These are phyloP conservation scores for Orchesellides sinensis DNA, from an alignment of 2,888 invertebrate species.

Conservation along the genomic window DNA sequence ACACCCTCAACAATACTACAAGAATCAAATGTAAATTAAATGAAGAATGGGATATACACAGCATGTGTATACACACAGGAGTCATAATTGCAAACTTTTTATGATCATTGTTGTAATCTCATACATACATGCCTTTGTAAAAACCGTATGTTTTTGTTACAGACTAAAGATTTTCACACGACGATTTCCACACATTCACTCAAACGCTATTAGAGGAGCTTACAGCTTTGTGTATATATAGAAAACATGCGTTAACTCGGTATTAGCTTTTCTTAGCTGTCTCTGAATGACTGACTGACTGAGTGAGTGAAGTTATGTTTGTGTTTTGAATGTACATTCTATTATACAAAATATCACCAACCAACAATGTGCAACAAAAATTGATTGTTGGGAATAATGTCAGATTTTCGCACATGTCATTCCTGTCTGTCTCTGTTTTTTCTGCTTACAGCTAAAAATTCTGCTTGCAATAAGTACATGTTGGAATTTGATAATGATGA, in stretches of 20 bases:
- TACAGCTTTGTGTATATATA: neutral
- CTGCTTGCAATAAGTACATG: neutral
- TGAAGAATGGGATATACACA: neutral
- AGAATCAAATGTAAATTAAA: neutral
- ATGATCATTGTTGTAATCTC: constrained; percentile 39
- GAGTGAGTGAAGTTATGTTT: constrained; percentile 40
- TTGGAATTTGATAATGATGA: too few species aligned
- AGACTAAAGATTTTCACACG: constrained; percentile 46
- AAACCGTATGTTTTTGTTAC: constrained; percentile 9
- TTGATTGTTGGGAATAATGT: constrained; percentile 49
- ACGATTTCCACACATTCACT: constrained; percentile 43
- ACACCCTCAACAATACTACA: too few species aligned
- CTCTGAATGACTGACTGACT: constrained; percentile 9
- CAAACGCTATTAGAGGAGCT: neutral
- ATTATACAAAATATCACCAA: neutral
- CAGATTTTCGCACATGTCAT: constrained; percentile 54
- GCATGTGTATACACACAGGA: neutral
- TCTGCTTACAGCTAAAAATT: neutral
- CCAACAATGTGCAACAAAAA: constrained; percentile 8
- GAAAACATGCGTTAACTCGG: neutral
- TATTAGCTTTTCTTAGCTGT: neutral
- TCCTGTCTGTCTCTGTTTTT: constrained; percentile 13
- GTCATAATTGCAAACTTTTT: constrained; percentile 39
- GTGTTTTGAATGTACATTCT: constrained; percentile 27
- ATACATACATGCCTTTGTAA: constrained; percentile 27